Conservation (phyloP, 2,888 invertebrate species). For the Chalcosyrphus nemorum region DNA sequence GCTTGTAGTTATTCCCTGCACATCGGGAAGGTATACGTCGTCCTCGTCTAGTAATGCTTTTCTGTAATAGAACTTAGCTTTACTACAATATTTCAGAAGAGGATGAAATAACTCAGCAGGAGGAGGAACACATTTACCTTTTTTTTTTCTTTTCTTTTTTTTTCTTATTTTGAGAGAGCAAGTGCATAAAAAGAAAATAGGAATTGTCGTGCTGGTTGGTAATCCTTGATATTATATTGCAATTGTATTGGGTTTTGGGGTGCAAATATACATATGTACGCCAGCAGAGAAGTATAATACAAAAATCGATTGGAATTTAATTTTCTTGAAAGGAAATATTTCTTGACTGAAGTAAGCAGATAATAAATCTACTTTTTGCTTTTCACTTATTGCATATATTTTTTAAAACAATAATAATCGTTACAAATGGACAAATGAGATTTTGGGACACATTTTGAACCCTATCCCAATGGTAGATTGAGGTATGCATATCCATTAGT, state of each 20-base stretch:
- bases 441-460: too few relatives aligned
- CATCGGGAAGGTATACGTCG: constrained; percentile 25
- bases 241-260: constrained; percentile 16
- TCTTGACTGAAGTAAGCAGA: neutral
- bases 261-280: neutral
- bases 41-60: constrained; percentile 25
- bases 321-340: constrained; percentile 50
- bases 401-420: neutral
- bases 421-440: neutral
- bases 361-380: neutral
- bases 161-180: neutral
- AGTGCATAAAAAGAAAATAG: constrained; percentile 35
- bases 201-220: constrained; percentile 53
- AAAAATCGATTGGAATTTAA: constrained; percentile 54
- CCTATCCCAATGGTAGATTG: too few relatives aligned
- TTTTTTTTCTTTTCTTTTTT: too few relatives aligned
- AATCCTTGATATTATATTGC: constrained; percentile 55
- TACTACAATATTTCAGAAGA: constrained; percentile 41
- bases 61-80: constrained; percentile 39
- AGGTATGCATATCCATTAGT: too few relatives aligned
- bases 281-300: neutral
- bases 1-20: constrained; percentile 39
- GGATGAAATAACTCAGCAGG: constrained; percentile 46
- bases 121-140: constrained; percentile 29
- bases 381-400: neutral